These are phyloP conservation scores for Aegithalos caudatus DNA, from an alignment of 2,113 vertebrate genomes.

Conservation along the genomic window DNA sequence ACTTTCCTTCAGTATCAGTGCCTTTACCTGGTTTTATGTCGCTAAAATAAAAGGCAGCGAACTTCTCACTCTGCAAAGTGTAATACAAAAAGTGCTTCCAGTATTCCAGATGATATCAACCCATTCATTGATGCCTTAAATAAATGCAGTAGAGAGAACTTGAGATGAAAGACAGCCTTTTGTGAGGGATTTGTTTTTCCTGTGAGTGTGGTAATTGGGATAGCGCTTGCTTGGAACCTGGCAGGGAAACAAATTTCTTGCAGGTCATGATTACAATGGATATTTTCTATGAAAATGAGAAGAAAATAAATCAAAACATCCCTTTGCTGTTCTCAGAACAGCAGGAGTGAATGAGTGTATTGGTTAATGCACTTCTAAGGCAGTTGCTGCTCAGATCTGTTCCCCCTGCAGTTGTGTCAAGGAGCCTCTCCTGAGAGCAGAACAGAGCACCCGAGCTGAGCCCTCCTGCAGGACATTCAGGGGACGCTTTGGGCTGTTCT, in stretches of 20 bases:
- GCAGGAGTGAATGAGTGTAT: not conserved
- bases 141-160: not conserved
- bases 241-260: not conserved
- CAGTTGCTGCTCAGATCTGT: no score
- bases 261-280: not conserved
- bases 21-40: not conserved
- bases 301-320: not conserved
- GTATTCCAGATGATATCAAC: not conserved
- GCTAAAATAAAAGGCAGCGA: not conserved
- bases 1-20: not conserved
- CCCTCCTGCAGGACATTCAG: not conserved
- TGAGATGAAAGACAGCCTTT: not conserved
- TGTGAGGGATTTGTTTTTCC: not conserved
- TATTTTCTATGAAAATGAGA: not conserved
- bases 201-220: not conserved
- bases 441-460: rapidly evolving
- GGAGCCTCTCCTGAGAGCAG: not conserved
- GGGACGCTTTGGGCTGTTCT: rapidly evolving
- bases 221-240: not conserved
- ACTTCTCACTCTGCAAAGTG: not conserved
- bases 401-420: not conserved
- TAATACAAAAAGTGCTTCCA: not conserved
- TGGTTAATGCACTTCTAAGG: not conserved
- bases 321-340: not conserved
- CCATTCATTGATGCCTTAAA: not conserved